Conservation (phyloP, 2,113 vertebrate species). For the Donacobius atricapilla region DNA sequence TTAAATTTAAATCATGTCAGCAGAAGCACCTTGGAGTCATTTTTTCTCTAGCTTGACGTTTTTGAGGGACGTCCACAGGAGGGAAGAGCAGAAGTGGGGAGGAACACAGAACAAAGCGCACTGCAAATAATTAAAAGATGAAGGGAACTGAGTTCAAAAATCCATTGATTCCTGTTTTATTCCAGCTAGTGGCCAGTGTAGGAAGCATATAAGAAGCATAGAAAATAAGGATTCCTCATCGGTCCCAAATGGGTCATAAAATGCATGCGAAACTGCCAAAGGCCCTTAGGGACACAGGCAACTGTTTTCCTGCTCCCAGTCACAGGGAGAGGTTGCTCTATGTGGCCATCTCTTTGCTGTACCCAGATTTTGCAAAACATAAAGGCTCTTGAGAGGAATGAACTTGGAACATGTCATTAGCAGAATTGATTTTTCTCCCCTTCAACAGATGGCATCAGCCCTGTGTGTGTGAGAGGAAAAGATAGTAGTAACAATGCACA, state of each 20-base stretch:
- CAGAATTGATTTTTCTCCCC: neutral
- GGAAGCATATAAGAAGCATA: neutral
- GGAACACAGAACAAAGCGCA: accelerated
- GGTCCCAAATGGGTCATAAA: neutral
- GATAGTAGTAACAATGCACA: neutral
- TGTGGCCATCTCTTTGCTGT: neutral
- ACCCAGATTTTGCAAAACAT: neutral
- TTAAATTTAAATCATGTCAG: neutral
- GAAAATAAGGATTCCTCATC: neutral
- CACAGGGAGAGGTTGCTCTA: neutral
- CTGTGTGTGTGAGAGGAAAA: neutral
- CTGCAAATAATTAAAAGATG: neutral
- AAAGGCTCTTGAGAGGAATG: neutral
- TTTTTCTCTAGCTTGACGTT: neutral
- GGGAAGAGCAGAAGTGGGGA: neutral
- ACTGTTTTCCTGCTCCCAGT: neutral
- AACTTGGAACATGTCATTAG: neutral
- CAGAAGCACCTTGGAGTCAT: neutral
- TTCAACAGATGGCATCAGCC: neutral
- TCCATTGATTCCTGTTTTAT: neutral
- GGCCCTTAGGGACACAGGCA: neutral
- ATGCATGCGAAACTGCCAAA: neutral
- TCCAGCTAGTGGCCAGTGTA: neutral
- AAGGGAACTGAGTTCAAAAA: neutral
- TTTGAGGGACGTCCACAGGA: neutral